Evolutionary conservation across 2,888 invertebrate species (phyloP).

Genomic region (Tiliacea citrago): DNA sequence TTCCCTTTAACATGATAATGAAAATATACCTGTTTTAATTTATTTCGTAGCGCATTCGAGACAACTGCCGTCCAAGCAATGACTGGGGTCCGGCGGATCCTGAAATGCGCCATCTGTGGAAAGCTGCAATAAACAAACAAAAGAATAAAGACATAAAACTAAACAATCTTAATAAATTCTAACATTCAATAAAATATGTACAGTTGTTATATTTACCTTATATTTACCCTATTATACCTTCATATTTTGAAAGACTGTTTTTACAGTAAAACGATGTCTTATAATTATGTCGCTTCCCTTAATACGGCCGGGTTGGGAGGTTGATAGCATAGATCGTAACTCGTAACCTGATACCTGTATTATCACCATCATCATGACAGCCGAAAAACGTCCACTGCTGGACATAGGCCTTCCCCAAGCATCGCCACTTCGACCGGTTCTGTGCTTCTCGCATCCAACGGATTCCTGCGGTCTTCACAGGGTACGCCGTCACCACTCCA

Average conservation of each 20-base stretch:
- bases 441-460: too few relatives aligned
- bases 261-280: neutral
- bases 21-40: neutral
- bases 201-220: constrained; percentile 4
- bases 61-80: constrained; percentile 76
- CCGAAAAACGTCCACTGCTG: too few relatives aligned
- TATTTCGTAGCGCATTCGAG: constrained; percentile 79
- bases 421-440: too few relatives aligned
- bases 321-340: too few relatives aligned
- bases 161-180: constrained; percentile 59
- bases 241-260: neutral
- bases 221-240: too few relatives aligned
- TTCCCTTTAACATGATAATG: too few relatives aligned
- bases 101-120: constrained; percentile 80
- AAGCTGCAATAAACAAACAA: constrained; percentile 64
- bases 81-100: constrained; percentile 92
- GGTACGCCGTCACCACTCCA: too few relatives aligned
- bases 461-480: too few relatives aligned
- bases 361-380: too few relatives aligned
- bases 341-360: too few relatives aligned
- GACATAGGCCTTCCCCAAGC: too few relatives aligned
- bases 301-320: neutral
- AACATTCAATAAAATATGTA: constrained; percentile 18
- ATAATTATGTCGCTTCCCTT: neutral
- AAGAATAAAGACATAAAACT: constrained; percentile 61